Base-by-base conservation (phyloP, 2,888 invertebrate species). In the Parnassius apollo region DNA sequence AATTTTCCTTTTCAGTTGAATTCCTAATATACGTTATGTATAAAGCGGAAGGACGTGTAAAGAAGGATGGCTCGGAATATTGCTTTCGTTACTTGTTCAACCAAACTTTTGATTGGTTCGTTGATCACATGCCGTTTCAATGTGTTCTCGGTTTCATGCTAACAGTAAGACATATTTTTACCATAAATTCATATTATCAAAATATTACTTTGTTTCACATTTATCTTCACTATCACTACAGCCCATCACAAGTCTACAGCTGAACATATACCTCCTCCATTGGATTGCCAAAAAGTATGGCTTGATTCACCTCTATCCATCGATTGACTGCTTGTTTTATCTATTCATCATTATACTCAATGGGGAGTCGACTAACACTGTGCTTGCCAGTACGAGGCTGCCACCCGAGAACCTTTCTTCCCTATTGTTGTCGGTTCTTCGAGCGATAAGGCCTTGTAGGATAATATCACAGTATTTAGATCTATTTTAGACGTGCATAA, bases 41-140 rank as follows among this genome's bases (percentile, higher is more conserved):
- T 35, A 59, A 50, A 18, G 10, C 51, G 13, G 25, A 13, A 48
- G 4, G 13, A 48, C 3, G 2, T 48, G 8, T 7, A 25, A 25
- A 11, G 25, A 9, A 10, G 11, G 12, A 22, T 11, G 42, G 13
- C 2, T 13, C 4, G 11, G 62, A 55, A 8, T 46, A 45, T 44
- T 59, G 62, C n/a, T 51, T 55, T 1, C 12, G 22, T 9, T 2
- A 7, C 8, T 42, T 56, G n/a, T 63, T 63, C 13, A 42, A 35
- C 25, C 9, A 35, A n/a, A 50, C 51, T 13, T 63, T 55, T 46
- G 59, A 63, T 51, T 63, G 61, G 61, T 61, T 56, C 45, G 52
- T 61, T 35, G 18, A 49, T 10, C 54, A 59, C 12, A 50, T 62
- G 13, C 9, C 54, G 11, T 62, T 62, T 45, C 49, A 55, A 9